phyloP scores from a whole-genome alignment of 2,888 invertebrate genomes.

The Tuta absoluta region DNA sequence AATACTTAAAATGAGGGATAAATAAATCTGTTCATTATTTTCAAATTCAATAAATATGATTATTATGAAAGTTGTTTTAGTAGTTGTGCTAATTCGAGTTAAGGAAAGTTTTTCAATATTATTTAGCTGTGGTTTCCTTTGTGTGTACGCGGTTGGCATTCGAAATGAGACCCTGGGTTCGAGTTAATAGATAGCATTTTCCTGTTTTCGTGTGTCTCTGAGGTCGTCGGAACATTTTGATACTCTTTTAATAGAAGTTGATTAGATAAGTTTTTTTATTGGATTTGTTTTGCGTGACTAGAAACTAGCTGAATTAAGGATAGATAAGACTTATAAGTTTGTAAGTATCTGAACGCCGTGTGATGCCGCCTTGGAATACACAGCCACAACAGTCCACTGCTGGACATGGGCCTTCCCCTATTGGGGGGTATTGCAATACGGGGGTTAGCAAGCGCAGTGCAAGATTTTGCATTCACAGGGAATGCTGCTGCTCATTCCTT shows the following conservation, averaged over 20 bases:
- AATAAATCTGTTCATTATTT: too few relatives aligned
- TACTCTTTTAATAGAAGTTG: constrained; percentile 1
- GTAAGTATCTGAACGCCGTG: too few relatives aligned
- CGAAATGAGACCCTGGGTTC: constrained; percentile 1
- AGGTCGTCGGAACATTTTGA: constrained; percentile 5
- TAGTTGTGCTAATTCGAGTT: constrained; percentile 14
- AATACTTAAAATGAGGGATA: too few relatives aligned
- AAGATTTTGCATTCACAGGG: too few relatives aligned
- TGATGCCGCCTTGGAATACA: too few relatives aligned
- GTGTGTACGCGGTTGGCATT: neutral
- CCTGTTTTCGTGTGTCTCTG: neutral
- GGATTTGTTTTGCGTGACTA: neutral
- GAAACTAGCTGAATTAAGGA: neutral
- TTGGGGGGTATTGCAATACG: too few relatives aligned
- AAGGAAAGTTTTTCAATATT: constrained; percentile 22
- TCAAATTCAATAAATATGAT: neutral
- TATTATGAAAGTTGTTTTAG: neutral
- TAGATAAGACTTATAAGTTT: too few relatives aligned
- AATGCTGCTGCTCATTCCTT: too few relatives aligned
- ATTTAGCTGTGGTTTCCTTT: constrained; percentile 7
- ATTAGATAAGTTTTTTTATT: constrained; percentile 10
- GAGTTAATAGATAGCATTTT: neutral
- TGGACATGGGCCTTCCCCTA: too few relatives aligned
- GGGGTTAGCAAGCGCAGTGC: too few relatives aligned
- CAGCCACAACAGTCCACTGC: too few relatives aligned